Evolutionary conservation across 2,113 vertebrate genomes (phyloP).

Genomic region (Myrmecophaga tridactyla): DNA sequence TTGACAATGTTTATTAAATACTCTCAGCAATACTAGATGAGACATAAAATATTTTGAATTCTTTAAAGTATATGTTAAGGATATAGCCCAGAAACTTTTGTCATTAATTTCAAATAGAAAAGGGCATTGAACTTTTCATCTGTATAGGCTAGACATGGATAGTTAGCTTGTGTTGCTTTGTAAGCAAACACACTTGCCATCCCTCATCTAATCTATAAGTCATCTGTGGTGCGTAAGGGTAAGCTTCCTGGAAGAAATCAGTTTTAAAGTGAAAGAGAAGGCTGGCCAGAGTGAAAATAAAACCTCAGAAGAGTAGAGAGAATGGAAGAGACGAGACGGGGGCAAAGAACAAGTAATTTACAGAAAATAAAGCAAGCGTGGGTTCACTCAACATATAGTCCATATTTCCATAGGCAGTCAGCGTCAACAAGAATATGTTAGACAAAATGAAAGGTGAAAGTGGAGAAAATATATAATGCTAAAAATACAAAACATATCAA

Average conservation of each 20-base stretch:
- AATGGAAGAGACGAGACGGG: neutral
- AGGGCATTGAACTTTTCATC: neutral
- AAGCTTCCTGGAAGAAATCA: neutral
- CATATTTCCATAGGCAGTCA: neutral
- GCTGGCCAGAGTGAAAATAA: neutral
- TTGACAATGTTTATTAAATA: constrained; percentile 30
- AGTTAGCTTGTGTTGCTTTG: neutral
- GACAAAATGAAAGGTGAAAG: neutral
- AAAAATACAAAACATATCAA: neutral
- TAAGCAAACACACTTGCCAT: neutral
- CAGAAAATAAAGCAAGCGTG: neutral
- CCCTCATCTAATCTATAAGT: neutral
- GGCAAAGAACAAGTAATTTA: neutral
- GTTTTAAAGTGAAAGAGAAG: neutral
- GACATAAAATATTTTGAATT: constrained; percentile 41
- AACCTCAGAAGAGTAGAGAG: neutral
- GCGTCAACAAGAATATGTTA: neutral
- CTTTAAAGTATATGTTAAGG: neutral
- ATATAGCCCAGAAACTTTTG: neutral
- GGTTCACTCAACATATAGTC: neutral
- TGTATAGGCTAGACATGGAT: neutral
- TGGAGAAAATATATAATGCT: neutral
- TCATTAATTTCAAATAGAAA: neutral
- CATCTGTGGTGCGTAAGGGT: neutral
- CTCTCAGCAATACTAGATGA: neutral